phyloP scores from a whole-genome alignment of 2,888 invertebrate genomes.

The Drosophila algonquin region DNA sequence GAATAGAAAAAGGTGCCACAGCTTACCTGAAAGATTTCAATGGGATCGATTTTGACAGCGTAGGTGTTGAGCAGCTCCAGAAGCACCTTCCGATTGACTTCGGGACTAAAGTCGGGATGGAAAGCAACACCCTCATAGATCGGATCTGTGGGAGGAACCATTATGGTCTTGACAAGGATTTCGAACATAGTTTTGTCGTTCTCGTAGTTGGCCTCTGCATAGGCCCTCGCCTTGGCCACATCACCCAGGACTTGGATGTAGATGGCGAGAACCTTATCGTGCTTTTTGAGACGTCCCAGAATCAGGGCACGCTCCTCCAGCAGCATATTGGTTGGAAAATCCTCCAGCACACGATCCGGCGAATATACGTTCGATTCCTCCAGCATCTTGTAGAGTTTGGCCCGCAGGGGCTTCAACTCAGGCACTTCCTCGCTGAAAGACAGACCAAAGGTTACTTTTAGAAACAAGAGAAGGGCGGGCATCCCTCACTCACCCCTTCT shows the following conservation, averaged over 20 bases:
- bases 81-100: conserved; percentile 91
- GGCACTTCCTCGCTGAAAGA: conserved; percentile 50
- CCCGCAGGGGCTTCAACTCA: conserved; percentile 83
- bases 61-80: conserved; percentile 92
- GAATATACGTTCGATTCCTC: conserved; percentile 92
- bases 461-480: neutral
- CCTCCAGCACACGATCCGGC: conserved; percentile 93
- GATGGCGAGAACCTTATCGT: conserved; percentile 96
- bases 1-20: neutral
- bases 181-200: conserved; percentile 81
- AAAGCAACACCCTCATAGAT: conserved; percentile 82
- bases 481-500: conserved; percentile 47
- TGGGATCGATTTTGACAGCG: conserved; percentile 92
- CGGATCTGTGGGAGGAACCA: conserved; percentile 84
- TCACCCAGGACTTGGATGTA: conserved; percentile 95
- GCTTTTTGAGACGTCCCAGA: conserved; percentile 93
- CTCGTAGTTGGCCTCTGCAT: conserved; percentile 90
- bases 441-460: neutral
- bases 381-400: conserved; percentile 90
- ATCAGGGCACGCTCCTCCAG: conserved; percentile 98
- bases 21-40: conserved; percentile 86
- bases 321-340: conserved; percentile 93
- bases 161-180: conserved; percentile 83
- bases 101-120: conserved; percentile 86
- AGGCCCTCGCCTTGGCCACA: conserved; percentile 91